A percentile compares a stretch with the other conserved stretches of the same genome.
Evolutionary conservation across 2,888 invertebrate species (phyloP).

Genomic region (Notocelia uddmanniana): DNA sequence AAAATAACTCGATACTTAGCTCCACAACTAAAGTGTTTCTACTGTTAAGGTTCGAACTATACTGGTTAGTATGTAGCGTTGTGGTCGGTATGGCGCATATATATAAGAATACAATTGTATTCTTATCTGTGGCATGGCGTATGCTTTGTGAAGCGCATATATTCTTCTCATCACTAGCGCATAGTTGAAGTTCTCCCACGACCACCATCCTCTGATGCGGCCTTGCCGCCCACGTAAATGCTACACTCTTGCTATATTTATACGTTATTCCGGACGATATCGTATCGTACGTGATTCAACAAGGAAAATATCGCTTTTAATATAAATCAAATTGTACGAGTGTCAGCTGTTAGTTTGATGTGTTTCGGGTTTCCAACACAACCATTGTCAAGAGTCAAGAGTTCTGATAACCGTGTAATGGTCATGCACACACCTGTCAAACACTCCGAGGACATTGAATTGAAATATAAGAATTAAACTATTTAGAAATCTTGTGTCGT

Average conservation of each 20-base stretch:
- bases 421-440: conserved; percentile 21
- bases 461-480: conserved; percentile 3
- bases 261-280: conserved; percentile 14
- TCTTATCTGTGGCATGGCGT: no score
- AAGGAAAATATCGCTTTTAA: conserved; percentile 27
- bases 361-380: conserved; percentile 24
- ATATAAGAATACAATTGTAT: no score
- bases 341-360: conserved; percentile 10
- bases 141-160: neutral
- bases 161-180: conserved; percentile 28
- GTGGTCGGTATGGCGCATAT: neutral
- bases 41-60: no score
- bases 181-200: conserved; percentile 9
- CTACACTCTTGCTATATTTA: conserved; percentile 23
- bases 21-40: neutral
- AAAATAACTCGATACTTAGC: neutral
- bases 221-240: conserved; percentile 39
- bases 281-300: conserved; percentile 27
- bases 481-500: conserved; percentile 5
- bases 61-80: neutral
- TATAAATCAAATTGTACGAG: conserved; percentile 28
- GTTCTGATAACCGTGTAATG: conserved; percentile 29
- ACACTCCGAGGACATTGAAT: conserved; percentile 7
- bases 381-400: conserved; percentile 13
- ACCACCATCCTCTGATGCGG: conserved; percentile 13